These are phyloP conservation scores for Gymnarchus niloticus DNA, from an alignment of 2,113 vertebrate species.

Conservation along the genomic window DNA sequence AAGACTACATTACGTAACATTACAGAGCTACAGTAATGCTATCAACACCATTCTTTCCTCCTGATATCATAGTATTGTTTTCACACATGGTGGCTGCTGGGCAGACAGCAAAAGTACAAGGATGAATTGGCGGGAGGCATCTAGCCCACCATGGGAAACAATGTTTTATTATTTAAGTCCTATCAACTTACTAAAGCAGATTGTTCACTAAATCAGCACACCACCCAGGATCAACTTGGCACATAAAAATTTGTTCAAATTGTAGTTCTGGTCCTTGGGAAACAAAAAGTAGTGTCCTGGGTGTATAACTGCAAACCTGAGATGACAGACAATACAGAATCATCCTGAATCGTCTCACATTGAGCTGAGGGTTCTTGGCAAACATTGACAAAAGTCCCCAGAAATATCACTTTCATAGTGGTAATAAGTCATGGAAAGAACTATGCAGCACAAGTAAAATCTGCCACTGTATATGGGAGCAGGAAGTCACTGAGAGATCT, in stretches of 20 bases:
- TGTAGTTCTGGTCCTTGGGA: too few species aligned
- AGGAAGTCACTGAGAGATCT: not conserved
- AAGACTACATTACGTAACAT: not conserved
- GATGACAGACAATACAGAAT: too few species aligned
- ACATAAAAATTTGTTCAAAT: too few species aligned
- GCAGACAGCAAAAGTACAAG: too few species aligned
- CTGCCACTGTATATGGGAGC: not conserved
- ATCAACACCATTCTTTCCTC: too few species aligned
- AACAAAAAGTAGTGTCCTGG: too few species aligned
- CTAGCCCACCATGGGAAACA: not conserved
- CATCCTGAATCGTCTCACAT: not conserved
- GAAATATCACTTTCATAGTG: not conserved
- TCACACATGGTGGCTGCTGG: too few species aligned
- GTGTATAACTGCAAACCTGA: too few species aligned
- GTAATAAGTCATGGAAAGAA: constrained; percentile 3
- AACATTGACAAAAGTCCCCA: not conserved
- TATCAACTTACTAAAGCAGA: not conserved
- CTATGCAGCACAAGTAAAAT: not conserved
- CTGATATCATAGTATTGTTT: too few species aligned
- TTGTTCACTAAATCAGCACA: not conserved
- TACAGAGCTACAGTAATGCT: not conserved
- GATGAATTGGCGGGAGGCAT: too few species aligned
- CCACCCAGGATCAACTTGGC: not conserved
- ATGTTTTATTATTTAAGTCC: not conserved
- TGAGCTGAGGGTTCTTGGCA: not conserved